phyloP scores from a whole-genome alignment of 37 sponge, comb jelly and placozoan species.

The Oopsacas minuta region DNA sequence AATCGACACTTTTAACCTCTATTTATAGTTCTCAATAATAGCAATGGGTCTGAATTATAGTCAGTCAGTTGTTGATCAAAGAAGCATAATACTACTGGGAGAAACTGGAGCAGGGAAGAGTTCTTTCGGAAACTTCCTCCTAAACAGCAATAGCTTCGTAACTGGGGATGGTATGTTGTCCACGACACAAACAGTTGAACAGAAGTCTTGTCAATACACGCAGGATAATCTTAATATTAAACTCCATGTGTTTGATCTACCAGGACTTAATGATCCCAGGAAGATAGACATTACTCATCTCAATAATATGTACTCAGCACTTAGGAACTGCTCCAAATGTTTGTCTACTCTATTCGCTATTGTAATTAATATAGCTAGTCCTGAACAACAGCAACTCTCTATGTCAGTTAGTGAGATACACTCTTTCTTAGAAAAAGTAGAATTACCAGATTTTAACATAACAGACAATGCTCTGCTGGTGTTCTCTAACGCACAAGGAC shows the following conservation, averaged over 20 bases:
- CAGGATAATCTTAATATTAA: background rate
- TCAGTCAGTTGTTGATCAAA: background rate
- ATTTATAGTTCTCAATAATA: no score
- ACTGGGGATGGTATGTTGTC: background rate
- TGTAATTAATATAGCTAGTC: background rate
- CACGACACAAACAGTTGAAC: background rate
- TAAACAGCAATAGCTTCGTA: background rate
- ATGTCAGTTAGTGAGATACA: background rate
- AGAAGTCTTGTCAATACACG: background rate
- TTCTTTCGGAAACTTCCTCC: background rate
- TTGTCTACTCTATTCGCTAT: background rate
- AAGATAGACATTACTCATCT: conserved; percentile 4
- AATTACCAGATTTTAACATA: conserved; percentile 12
- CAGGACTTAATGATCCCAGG: background rate
- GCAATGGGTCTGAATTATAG: background rate
- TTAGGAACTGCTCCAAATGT: background rate
- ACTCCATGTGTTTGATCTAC: background rate
- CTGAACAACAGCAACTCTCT: background rate
- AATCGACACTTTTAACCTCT: no score
- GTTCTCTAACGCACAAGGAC: background rate
- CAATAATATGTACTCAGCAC: background rate
- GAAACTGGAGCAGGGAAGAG: conserved; percentile 1
- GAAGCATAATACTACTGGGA: background rate
- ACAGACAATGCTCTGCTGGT: background rate
- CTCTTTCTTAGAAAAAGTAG: background rate